Evolutionary conservation across 1,140 invertebrate species (phyloP).

Genomic region (Drosophila nikananu): DNA sequence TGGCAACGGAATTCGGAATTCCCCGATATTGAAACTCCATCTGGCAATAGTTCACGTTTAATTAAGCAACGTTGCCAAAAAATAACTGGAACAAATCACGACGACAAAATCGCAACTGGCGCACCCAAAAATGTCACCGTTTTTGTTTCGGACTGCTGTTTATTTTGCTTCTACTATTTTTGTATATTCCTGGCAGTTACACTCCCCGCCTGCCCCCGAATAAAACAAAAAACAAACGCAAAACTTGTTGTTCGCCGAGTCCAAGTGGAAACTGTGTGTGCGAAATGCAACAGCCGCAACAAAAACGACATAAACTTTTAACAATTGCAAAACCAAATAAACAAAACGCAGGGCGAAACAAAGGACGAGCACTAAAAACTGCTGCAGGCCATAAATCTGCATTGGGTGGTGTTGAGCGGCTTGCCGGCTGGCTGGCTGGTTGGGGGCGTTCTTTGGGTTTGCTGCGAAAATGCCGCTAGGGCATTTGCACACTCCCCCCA

Average conservation of each 20-base stretch:
- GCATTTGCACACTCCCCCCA: constrained; percentile 62
- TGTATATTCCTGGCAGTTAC: constrained; percentile 19
- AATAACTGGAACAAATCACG: constrained; percentile 61
- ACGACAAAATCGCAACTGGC: constrained; percentile 69
- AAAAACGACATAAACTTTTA: constrained; percentile 78
- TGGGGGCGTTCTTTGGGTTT: constrained; percentile 25
- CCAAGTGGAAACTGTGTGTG: constrained; percentile 65
- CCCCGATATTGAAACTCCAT: constrained; percentile 49
- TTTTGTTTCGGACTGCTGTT: constrained; percentile 28
- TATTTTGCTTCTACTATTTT: constrained; percentile 22
- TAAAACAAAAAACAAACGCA: constrained; percentile 62
- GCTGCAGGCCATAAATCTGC: constrained; percentile 78
- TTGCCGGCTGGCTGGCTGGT: not conserved
- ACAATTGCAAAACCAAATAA: constrained; percentile 78
- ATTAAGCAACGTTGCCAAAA: constrained; percentile 68
- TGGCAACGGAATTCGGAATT: constrained; percentile 1
- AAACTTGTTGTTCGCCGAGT: constrained; percentile 44
- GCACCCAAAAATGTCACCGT: constrained; percentile 52
- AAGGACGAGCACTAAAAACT: constrained; percentile 65
- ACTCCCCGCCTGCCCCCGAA: not conserved
- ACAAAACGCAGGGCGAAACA: constrained; percentile 54
- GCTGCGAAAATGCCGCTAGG: constrained; percentile 21
- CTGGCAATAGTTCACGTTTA: constrained; percentile 77
- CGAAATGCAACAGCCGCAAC: constrained; percentile 77
- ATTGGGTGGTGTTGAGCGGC: constrained; percentile 38